Percentiles rank a stretch among this genome's conserved stretches.
Conservation (phyloP, 1,140 invertebrate species). For the Rhagoletis pomonella region DNA sequence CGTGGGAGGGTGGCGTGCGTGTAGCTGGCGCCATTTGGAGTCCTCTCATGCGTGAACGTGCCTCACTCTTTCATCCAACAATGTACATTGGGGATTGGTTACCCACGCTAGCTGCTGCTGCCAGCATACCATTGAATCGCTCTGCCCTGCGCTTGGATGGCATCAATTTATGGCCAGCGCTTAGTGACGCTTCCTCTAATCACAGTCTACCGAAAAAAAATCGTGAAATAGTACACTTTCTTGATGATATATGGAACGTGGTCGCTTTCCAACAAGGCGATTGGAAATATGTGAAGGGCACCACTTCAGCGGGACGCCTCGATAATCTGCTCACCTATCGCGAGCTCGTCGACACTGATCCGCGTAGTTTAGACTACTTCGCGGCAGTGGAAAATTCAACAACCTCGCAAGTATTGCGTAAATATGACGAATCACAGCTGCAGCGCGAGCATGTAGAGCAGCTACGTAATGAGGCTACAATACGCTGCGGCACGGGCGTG, state of each 20-base stretch:
- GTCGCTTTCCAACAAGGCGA: constrained; percentile 79
- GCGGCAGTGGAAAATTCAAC: constrained; percentile 75
- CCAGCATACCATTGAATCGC: constrained; percentile 74
- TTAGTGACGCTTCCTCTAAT: constrained; percentile 66
- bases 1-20: constrained; percentile 90
- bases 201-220: constrained; percentile 64
- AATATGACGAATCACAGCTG: constrained; percentile 60
- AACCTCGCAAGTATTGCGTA: constrained; percentile 62
- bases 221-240: constrained; percentile 81
- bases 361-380: constrained; percentile 72
- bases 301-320: constrained; percentile 72
- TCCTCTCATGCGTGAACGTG: constrained; percentile 76
- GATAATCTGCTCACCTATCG: constrained; percentile 75
- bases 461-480: constrained; percentile 74
- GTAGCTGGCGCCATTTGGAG: constrained; percentile 88
- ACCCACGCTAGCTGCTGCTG: constrained; percentile 84
- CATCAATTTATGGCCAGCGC: constrained; percentile 80
- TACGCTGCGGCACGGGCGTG: constrained; percentile 67
- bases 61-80: constrained; percentile 82
- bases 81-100: constrained; percentile 92
- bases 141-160: constrained; percentile 79
- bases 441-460: constrained; percentile 65
- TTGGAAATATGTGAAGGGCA: constrained; percentile 86
- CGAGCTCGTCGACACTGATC: constrained; percentile 63
- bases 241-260: constrained; percentile 81